phyloP scores from a whole-genome alignment of 2,888 invertebrate genomes.

The Trichopoda pennipes region DNA sequence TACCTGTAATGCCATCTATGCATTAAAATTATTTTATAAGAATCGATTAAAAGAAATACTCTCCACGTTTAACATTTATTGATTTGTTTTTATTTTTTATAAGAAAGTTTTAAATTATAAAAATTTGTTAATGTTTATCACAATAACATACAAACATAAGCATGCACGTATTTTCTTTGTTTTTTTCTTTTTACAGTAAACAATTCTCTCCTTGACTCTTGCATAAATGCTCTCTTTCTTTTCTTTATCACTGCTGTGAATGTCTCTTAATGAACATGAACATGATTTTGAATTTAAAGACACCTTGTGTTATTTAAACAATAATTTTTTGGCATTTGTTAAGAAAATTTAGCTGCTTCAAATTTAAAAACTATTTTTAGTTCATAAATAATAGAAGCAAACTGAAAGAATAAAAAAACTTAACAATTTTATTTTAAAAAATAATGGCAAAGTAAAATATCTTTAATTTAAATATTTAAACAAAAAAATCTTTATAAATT shows the following conservation, averaged over 20 bases:
- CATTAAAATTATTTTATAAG: no score
- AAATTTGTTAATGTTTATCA: no score
- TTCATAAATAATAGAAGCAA: slow-evolving; percentile 52
- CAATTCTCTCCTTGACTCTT: slow-evolving; percentile 14
- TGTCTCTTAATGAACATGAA: slow-evolving; percentile 50
- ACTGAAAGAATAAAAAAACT: slow-evolving; percentile 19
- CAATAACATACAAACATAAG: no score
- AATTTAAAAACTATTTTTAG: slow-evolving; percentile 60
- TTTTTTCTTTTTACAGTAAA: slow-evolving; percentile 1
- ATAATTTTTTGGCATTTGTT: slow-evolving; percentile 65
- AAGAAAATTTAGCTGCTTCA: slow-evolving; percentile 50
- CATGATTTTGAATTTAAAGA: slow-evolving; percentile 62
- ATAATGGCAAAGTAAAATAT: slow-evolving; percentile 46
- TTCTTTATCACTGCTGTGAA: slow-evolving; percentile 14
- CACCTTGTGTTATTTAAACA: slow-evolving; percentile 62
- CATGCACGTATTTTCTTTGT: background rate
- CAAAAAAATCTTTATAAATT: background rate
- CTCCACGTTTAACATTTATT: no score
- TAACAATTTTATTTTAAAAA: slow-evolving; percentile 26
- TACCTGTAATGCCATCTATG: no score
- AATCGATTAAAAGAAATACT: no score
- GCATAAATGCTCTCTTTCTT: background rate
- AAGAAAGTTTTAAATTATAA: no score
- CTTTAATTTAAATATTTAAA: background rate
- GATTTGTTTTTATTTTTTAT: no score